Evolutionary conservation across 2,888 invertebrate genomes (phyloP).

Genomic region (Dugesia japonica): DNA sequence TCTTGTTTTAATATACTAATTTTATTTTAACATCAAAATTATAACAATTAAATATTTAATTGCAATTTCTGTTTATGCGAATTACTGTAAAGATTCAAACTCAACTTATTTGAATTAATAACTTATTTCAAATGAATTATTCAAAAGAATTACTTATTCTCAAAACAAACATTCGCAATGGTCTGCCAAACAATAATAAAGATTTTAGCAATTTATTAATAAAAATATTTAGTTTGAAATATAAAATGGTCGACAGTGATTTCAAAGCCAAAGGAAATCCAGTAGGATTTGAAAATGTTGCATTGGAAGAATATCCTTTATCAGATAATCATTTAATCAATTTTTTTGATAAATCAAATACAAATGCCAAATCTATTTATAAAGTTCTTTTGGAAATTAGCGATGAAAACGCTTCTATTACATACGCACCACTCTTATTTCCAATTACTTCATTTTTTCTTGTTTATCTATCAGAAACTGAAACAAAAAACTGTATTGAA

Average conservation of each 20-base stretch:
- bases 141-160: background rate
- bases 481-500: background rate
- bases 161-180: background rate
- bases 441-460: background rate
- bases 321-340: background rate
- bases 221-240: background rate
- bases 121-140: background rate
- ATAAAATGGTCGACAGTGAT: background rate
- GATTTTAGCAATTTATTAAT: background rate
- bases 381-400: background rate
- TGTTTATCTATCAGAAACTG: background rate
- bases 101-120: too few relatives aligned
- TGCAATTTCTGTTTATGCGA: background rate
- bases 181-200: background rate
- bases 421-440: background rate
- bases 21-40: slow-evolving; percentile 1
- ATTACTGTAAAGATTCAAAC: background rate
- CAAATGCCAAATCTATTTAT: background rate
- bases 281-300: background rate
- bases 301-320: background rate
- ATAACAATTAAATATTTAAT: slow-evolving; percentile 11
- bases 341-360: background rate
- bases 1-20: background rate
- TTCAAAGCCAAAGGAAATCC: slow-evolving; percentile 14
- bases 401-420: background rate